Percentiles rank a stretch among this genome's conserved stretches.
Conservation (phyloP, 2,113 vertebrate species). For the Gavialis gangeticus region DNA sequence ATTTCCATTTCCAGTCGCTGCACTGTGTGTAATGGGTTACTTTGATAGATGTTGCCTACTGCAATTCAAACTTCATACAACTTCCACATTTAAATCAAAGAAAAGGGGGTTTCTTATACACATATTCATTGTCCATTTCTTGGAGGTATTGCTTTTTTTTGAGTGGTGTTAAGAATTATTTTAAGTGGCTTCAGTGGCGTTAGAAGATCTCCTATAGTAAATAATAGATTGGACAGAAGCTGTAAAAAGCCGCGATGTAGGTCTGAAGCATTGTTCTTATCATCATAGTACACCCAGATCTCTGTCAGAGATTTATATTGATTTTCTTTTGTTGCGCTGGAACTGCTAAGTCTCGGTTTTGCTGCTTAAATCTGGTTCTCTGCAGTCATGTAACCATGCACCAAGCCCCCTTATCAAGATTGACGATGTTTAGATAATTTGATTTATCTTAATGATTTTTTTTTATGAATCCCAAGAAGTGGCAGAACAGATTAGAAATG, state of each 20-base stretch:
- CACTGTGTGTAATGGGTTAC: slow-evolving; percentile 17
- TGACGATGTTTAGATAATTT: slow-evolving; percentile 75
- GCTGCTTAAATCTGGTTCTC: slow-evolving; percentile 65
- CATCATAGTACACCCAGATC: slow-evolving; percentile 22
- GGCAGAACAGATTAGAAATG: slow-evolving; percentile 46
- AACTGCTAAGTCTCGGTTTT: slow-evolving; percentile 51
- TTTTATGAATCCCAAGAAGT: slow-evolving; percentile 48
- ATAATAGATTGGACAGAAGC: background rate
- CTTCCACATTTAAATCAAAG: slow-evolving; percentile 39
- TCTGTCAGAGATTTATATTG: slow-evolving; percentile 34
- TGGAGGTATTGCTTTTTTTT: background rate
- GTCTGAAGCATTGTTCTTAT: slow-evolving; percentile 44
- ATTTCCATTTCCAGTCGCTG: slow-evolving; percentile 35
- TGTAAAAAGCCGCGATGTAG: background rate
- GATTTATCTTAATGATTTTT: slow-evolving; percentile 72
- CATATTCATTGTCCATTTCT: background rate
- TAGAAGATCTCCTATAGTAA: slow-evolving; percentile 15
- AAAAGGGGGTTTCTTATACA: background rate
- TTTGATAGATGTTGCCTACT: background rate
- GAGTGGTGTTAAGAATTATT: slow-evolving; percentile 23
- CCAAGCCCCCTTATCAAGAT: slow-evolving; percentile 68
- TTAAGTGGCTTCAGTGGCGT: slow-evolving; percentile 34
- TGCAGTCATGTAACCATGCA: slow-evolving; percentile 50
- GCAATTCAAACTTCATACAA: background rate
- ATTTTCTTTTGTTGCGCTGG: slow-evolving; percentile 44